phyloP scores from a whole-genome alignment of 1,140 invertebrate genomes.

The Mesaphorura yosii region DNA sequence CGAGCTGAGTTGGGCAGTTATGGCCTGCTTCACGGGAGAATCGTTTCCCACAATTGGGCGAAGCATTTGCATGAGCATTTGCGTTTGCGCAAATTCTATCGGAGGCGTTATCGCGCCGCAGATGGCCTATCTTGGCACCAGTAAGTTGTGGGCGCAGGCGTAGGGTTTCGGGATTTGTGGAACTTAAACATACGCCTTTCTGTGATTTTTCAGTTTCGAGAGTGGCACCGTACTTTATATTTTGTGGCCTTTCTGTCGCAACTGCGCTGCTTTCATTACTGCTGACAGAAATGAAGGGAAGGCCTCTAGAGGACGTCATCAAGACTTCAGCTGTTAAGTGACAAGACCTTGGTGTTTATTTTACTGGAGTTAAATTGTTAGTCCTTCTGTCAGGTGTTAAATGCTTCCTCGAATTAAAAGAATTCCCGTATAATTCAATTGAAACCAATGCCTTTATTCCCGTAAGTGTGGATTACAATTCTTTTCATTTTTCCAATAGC shows the following conservation, averaged over 20 bases:
- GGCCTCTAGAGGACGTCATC: slow-evolving; percentile 1
- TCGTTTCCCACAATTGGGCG: slow-evolving; percentile 8
- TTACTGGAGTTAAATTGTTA: no score
- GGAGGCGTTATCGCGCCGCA: background rate
- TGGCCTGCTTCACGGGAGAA: slow-evolving; percentile 11
- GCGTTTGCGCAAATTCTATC: slow-evolving; percentile 3
- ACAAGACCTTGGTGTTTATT: no score
- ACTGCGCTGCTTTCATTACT: slow-evolving; percentile 9
- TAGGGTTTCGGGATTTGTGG: background rate
- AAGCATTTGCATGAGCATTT: background rate
- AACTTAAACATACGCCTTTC: background rate
- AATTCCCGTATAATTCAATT: no score
- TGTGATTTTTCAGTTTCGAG: slow-evolving; percentile 1
- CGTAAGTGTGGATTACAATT: no score
- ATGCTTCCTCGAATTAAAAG: no score
- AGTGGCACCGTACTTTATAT: slow-evolving; percentile 7
- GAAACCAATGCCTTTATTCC: no score
- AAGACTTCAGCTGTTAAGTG: no score
- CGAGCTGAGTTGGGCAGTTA: slow-evolving; percentile 6
- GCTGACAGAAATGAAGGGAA: slow-evolving; percentile 15
- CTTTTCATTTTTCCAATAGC: no score
- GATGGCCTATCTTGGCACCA: background rate
- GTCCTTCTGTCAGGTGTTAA: no score
- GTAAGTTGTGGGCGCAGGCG: background rate
- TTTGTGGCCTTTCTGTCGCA: slow-evolving; percentile 7